Conservation (phyloP, 2,888 invertebrate genomes). For the Lasioglossum oenotherae region DNA sequence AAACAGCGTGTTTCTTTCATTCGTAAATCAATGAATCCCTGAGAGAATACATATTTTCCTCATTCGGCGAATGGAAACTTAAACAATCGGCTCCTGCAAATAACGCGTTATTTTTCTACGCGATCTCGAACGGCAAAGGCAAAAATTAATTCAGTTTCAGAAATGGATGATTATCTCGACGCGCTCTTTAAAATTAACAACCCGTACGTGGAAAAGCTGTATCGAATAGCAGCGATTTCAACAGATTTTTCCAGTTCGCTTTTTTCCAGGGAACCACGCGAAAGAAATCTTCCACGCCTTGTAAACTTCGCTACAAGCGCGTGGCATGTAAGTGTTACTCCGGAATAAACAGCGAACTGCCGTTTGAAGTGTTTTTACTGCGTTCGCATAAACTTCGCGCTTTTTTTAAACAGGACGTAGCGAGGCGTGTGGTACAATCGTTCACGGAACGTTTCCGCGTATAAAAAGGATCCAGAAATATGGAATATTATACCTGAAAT, state of each 20-base stretch:
- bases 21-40: no score
- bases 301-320: neutral
- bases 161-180: neutral
- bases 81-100: neutral
- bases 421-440: neutral
- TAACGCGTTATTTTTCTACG: no score
- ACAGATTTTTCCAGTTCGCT: neutral
- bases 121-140: neutral
- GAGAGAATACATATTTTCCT: neutral
- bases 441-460: neutral
- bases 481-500: neutral
- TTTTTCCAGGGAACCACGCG: neutral
- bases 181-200: neutral
- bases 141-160: neutral
- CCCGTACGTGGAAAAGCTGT: neutral
- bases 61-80: neutral
- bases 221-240: neutral
- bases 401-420: neutral
- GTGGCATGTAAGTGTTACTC: neutral
- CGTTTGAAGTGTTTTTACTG: neutral
- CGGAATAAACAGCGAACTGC: slow-evolving; percentile 2
- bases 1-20: no score
- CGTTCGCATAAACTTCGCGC: neutral
- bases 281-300: neutral
- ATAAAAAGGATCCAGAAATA: neutral